Percentiles rank a stretch among this genome's conserved stretches.
Conservation (phyloP, 2,797 vertebrate genomes). For the Poeciliopsis paucimaculata region DNA sequence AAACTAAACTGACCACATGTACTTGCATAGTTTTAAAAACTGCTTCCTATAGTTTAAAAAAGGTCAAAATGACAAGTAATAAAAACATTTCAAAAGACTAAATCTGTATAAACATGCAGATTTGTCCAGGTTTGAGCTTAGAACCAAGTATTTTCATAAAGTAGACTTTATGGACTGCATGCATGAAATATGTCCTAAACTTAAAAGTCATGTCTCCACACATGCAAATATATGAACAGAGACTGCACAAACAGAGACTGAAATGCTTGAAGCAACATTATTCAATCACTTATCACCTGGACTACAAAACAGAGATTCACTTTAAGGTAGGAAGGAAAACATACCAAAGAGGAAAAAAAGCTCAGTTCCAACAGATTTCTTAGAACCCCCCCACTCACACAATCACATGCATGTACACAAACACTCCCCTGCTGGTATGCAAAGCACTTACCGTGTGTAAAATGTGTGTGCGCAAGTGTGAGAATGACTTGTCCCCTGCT, state of each 20-base stretch:
- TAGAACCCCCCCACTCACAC: slow-evolving; percentile 2
- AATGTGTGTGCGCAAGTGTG: slow-evolving; percentile 48
- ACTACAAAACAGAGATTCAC: slow-evolving; percentile 26
- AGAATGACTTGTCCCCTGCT: slow-evolving; percentile 62
- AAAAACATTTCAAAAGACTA: neutral
- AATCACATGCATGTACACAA: slow-evolving; percentile 16
- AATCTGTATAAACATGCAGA: neutral
- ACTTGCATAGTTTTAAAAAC: neutral
- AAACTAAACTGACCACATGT: neutral
- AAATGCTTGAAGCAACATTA: slow-evolving; percentile 18
- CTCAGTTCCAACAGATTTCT: slow-evolving; percentile 16
- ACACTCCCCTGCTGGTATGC: slow-evolving; percentile 32
- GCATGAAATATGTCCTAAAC: slow-evolving; percentile 6
- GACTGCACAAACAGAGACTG: neutral
- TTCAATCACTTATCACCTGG: slow-evolving; percentile 17
- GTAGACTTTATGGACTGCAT: neutral
- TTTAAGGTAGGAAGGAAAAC: slow-evolving; percentile 13
- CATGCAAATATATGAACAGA: neutral
- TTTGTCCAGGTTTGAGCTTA: neutral
- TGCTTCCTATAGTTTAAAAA: neutral
- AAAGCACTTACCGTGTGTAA: slow-evolving; percentile 73
- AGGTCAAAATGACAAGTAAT: neutral
- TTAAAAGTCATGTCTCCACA: slow-evolving; percentile 11
- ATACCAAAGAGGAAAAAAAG: slow-evolving; percentile 7
- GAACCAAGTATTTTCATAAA: neutral